Percentiles rank a stretch among this genome's conserved stretches.
Conservation (phyloP, 2,113 vertebrate genomes). For the Muntiacus reevesi region DNA sequence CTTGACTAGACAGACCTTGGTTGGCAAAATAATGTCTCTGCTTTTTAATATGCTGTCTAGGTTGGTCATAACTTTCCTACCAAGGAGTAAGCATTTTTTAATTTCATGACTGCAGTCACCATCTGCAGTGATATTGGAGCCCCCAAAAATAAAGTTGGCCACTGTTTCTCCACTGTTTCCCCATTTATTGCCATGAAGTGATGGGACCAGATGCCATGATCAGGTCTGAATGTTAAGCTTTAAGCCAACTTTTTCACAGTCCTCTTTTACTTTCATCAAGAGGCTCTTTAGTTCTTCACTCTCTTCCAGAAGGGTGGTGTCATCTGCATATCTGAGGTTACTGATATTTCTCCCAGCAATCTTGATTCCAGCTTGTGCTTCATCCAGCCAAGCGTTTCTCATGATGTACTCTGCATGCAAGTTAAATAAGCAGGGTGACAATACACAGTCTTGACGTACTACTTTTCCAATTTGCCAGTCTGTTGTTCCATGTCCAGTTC, state of each 20-base stretch:
- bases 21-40: background rate
- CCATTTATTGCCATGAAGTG: background rate
- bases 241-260: background rate
- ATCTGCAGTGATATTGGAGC: background rate
- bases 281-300: background rate
- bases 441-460: background rate
- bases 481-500: background rate
- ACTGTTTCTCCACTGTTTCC: background rate
- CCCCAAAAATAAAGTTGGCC: accelerated
- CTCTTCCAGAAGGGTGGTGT: background rate
- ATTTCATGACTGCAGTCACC: background rate
- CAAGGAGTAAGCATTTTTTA: background rate
- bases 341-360: background rate
- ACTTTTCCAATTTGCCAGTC: background rate
- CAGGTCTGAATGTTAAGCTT: background rate
- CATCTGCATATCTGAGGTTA: background rate
- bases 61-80: background rate
- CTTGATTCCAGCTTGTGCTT: background rate
- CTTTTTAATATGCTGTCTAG: background rate
- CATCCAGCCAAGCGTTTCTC: background rate
- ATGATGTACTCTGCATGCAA: background rate
- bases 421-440: background rate
- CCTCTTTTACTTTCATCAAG: background rate
- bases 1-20: background rate
- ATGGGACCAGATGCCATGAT: background rate